These are phyloP conservation scores for Argentina silus DNA, from an alignment of 2,797 vertebrate species.

Conservation along the genomic window DNA sequence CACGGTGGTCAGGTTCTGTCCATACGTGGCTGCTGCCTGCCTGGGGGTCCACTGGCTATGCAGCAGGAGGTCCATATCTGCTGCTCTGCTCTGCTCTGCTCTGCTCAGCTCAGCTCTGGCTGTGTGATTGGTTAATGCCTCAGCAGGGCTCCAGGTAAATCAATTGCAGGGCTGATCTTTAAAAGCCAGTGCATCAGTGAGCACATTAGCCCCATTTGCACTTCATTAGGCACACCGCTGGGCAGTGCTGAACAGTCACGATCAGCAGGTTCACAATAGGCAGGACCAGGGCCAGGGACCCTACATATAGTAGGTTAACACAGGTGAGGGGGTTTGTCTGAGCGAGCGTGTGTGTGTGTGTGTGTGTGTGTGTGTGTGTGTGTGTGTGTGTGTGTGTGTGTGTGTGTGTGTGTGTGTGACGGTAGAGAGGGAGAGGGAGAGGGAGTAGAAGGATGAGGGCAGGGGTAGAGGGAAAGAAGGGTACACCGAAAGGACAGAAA, in stretches of 20 bases:
- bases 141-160: constrained; percentile 63
- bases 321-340: background rate
- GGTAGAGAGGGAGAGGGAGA: constrained; percentile 20
- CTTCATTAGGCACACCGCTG: constrained; percentile 70
- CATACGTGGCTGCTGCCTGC: background rate
- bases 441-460: constrained; percentile 24
- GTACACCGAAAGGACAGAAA: background rate
- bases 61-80: constrained; percentile 18
- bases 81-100: constrained; percentile 29
- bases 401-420: constrained; percentile 9
- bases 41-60: constrained; percentile 7
- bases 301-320: background rate
- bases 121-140: constrained; percentile 57
- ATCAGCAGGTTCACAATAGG: constrained; percentile 41
- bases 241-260: constrained; percentile 57
- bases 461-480: background rate
- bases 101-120: constrained; percentile 29
- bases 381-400: background rate
- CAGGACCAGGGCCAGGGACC: background rate
- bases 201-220: constrained; percentile 71
- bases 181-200: constrained; percentile 66
- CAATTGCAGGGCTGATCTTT: constrained; percentile 66
- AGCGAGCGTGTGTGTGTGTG: too few species aligned
- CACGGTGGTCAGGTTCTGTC: constrained; percentile 5
- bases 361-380: constrained; percentile 7